Base-by-base conservation (phyloP, 2,797 vertebrate species). In the Darevskia nairensis region DNA sequence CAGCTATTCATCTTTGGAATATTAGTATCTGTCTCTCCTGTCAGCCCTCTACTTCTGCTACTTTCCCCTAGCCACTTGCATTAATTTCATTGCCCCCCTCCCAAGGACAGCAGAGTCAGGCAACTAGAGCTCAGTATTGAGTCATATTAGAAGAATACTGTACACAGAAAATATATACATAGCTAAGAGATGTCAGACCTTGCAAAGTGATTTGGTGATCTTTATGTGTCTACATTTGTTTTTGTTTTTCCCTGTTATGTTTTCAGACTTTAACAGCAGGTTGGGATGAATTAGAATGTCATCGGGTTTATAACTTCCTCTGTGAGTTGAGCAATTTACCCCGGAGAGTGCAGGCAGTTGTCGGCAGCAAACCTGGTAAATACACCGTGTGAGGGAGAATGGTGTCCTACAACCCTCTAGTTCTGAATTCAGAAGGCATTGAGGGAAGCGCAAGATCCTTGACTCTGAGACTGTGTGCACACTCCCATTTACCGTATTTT, bases 231-330 rank as follows among this genome's bases (percentile, higher is more conserved):
- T 90, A 78, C 19, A 44, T 84, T 82, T 72, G 0, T 5, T 19
- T 72, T 64, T 74, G 1, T 39, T 77, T 92, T 84, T 88, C 89
- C 88, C 79, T 89, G 82, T 76, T 78, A 92, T 29, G 68, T 84
- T 85, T 61, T 6, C 90, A 99, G 98, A 97, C 97, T n/a, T 95
- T 99, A 86, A 98, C 98, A 7, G 97, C 98, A 23, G 98, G 98
- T 77, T 99, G 98, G 98, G 98, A 98, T 93, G 97, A 98, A 84
- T 91, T 97, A 10, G 98, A 99, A 91, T 98, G 98, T 74, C 97
- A 98, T 84, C 96, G 98, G 86, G 98, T 98, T 59, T 99, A 97
- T 90, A 97, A 95, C 92, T 98, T 97, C 94, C 93, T 99, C 91
- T 98, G 97, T 86, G 97, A 98, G 29, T 86, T 97, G 75, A 98